Percentiles rank a stretch among this genome's conserved stretches.
Evolutionary conservation across 2,113 vertebrate genomes (phyloP).

Genomic region (Toxostoma redivivum): DNA sequence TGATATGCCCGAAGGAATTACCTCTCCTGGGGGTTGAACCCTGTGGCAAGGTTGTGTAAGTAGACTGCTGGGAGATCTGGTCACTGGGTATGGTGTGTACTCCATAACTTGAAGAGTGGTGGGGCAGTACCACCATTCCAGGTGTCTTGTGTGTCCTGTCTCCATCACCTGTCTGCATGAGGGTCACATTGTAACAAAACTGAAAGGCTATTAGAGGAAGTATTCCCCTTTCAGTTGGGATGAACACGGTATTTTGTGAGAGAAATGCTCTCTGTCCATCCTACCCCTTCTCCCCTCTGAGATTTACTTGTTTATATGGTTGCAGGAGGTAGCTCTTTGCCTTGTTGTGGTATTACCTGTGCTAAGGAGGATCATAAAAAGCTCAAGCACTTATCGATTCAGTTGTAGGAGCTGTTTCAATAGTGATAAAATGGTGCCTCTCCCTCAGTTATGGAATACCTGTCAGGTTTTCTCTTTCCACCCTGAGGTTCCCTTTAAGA

Average conservation of each 20-base stretch:
- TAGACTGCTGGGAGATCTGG: not conserved
- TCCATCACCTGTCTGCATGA: not conserved
- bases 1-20: not conserved
- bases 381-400: not conserved
- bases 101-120: not conserved
- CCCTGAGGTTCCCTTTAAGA: not conserved
- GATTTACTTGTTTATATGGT: not conserved
- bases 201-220: not conserved
- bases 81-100: rapidly evolving
- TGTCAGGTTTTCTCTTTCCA: not conserved
- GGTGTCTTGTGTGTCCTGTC: not conserved
- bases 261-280: not conserved
- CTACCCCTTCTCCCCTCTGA: not conserved
- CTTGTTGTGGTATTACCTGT: not conserved
- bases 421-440: not conserved
- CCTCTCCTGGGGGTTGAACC: not conserved
- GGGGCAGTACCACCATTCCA: not conserved
- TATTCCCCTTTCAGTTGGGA: not conserved
- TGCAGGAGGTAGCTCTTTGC: not conserved
- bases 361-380: not conserved
- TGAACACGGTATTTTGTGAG: not conserved
- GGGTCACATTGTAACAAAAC: not conserved
- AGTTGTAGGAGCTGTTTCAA: not conserved
- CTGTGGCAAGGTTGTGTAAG: not conserved
- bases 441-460: not conserved